These are phyloP conservation scores for Mongoloraphidia duomilia DNA, from an alignment of 2,888 invertebrate genomes.

Conservation along the genomic window DNA sequence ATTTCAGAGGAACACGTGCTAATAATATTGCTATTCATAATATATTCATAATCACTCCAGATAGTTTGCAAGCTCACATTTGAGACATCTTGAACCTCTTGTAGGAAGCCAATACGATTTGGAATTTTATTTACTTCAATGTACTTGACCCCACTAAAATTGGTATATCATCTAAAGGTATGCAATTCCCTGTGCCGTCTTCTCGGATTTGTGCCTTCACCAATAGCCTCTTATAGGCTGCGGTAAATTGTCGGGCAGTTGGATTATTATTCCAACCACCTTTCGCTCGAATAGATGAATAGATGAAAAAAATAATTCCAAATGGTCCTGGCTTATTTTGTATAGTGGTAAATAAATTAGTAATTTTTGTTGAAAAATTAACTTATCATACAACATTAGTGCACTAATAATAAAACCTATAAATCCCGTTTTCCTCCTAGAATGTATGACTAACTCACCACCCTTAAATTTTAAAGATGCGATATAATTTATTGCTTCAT, in stretches of 20 bases:
- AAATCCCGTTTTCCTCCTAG: constrained; percentile 8
- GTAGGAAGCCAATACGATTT: too few relatives aligned
- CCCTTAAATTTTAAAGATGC: constrained; percentile 4
- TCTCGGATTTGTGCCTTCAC: constrained; percentile 10
- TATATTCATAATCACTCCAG: constrained; percentile 1
- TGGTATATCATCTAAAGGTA: constrained; percentile 8
- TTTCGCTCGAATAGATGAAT: constrained; percentile 9
- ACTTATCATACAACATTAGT: background rate
- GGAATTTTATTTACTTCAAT: too few relatives aligned
- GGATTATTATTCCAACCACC: constrained; percentile 15
- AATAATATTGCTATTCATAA: background rate
- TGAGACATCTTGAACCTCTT: too few relatives aligned
- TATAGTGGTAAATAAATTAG: constrained; percentile 10
- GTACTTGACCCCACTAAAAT: background rate
- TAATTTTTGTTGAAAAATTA: background rate
- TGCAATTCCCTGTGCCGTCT: constrained; percentile 9
- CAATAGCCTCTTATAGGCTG: constrained; percentile 12
- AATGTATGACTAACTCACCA: constrained; percentile 3
- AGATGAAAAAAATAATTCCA: constrained; percentile 13
- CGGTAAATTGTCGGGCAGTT: constrained; percentile 9
- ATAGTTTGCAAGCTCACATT: background rate
- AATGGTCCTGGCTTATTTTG: constrained; percentile 13
- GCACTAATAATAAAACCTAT: constrained; percentile 6
- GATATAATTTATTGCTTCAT: constrained; percentile 9
- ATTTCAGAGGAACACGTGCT: background rate